phyloP scores from a whole-genome alignment of 2,113 vertebrate genomes.

The Hydropotes inermis region DNA sequence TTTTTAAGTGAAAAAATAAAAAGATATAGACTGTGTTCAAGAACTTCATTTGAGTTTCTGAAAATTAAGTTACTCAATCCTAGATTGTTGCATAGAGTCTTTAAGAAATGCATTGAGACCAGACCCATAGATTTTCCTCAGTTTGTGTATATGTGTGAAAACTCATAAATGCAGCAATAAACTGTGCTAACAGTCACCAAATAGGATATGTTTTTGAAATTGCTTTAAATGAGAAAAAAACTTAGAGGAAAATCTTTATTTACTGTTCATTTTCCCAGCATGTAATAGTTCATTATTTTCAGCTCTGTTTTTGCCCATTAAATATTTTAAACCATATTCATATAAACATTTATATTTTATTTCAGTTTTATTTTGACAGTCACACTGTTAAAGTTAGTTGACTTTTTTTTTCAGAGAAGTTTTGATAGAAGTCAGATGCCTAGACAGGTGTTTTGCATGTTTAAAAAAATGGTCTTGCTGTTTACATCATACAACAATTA shows the following conservation, averaged over 20 bases:
- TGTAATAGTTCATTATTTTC: neutral
- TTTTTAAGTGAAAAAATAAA: slow-evolving; percentile 16
- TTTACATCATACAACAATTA: neutral
- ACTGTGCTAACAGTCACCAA: neutral
- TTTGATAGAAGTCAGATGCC: neutral
- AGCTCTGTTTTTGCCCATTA: neutral
- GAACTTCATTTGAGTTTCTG: neutral
- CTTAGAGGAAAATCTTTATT: neutral
- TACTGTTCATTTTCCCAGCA: neutral
- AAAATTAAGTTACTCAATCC: neutral
- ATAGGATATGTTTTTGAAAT: neutral
- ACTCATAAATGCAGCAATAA: neutral
- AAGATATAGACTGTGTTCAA: neutral
- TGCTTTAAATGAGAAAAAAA: neutral
- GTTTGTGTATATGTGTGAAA: neutral
- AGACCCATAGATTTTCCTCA: neutral
- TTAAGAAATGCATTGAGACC: neutral
- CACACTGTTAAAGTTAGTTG: neutral
- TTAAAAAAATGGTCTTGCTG: neutral
- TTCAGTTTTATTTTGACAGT: neutral
- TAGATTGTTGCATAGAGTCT: neutral
- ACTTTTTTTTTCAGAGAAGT: neutral
- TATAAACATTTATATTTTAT: neutral
- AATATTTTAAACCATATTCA: neutral
- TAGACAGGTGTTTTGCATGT: neutral